Evolutionary conservation across 2,113 vertebrate genomes (phyloP).

Genomic region (Mormyrus iriodes): DNA sequence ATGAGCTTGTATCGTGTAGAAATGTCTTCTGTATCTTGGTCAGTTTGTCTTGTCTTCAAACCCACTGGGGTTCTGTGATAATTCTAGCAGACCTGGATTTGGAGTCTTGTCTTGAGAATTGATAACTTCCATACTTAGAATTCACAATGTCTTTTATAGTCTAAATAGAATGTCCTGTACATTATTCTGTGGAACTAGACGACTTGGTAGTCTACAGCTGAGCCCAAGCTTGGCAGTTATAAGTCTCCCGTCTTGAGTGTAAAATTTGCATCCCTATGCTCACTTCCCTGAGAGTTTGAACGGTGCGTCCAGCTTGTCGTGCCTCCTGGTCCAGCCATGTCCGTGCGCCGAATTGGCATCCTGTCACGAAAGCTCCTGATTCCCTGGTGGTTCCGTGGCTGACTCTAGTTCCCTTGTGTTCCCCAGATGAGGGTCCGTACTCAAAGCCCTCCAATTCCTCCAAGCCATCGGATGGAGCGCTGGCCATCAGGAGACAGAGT

Average conservation of each 20-base stretch:
- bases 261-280: not conserved
- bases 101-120: not conserved
- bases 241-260: not conserved
- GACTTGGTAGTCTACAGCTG: not conserved
- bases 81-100: not conserved
- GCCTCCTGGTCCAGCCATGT: not conserved
- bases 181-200: not conserved
- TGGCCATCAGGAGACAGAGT: constrained; percentile 96
- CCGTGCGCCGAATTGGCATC: not conserved
- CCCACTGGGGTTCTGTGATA: not conserved
- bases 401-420: constrained; percentile 51
- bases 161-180: not conserved
- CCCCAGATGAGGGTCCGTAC: constrained; percentile 97
- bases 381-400: not conserved
- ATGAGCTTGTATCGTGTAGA: not conserved
- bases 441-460: constrained; percentile 87
- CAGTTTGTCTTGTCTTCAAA: not conserved
- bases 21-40: not conserved
- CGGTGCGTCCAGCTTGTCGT: not conserved
- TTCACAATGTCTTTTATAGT: not conserved
- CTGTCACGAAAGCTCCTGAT: not conserved
- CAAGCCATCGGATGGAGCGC: constrained; percentile 83
- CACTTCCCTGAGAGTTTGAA: not conserved
- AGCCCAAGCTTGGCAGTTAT: not conserved
- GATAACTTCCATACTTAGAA: not conserved